Evolutionary conservation across 2,888 invertebrate genomes (phyloP).

Genomic region (Vesta saturnalis): DNA sequence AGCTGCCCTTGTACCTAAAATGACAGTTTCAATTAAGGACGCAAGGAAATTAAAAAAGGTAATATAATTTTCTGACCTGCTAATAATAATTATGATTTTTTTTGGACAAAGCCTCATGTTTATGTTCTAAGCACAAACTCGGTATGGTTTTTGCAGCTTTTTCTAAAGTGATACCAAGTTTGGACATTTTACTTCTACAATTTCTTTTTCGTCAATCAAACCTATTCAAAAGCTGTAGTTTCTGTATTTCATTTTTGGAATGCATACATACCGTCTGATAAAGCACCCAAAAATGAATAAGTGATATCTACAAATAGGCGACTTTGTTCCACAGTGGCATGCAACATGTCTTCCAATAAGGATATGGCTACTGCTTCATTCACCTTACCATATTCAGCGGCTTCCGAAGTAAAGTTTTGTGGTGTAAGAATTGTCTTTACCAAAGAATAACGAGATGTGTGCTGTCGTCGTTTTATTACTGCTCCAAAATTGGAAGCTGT

Average conservation of each 20-base stretch:
- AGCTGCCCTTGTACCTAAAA: no score
- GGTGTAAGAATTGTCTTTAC: background rate
- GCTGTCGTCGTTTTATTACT: constrained; percentile 17
- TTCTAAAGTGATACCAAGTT: background rate
- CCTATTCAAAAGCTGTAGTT: background rate
- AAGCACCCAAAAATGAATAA: constrained; percentile 5
- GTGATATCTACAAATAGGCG: constrained; percentile 5
- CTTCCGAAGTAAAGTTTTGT: background rate
- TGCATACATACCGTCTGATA: constrained; percentile 9
- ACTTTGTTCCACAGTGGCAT: background rate
- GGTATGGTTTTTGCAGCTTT: background rate
- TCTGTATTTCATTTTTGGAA: no score
- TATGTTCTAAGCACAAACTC: constrained; percentile 2
- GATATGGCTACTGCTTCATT: constrained; percentile 11
- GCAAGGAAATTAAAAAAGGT: no score
- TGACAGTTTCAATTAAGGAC: no score
- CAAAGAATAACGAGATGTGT: constrained; percentile 22
- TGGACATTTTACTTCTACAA: constrained; percentile 12
- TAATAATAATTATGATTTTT: background rate
- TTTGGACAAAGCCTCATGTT: background rate
- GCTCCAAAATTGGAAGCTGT: constrained; percentile 34
- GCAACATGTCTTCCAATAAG: background rate
- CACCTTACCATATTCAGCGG: constrained; percentile 10
- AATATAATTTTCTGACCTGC: background rate
- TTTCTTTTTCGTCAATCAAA: background rate